A percentile compares a stretch with the other conserved stretches of the same genome.
phyloP scores from a whole-genome alignment of 2,113 vertebrate species.

The Poeciliopsis occidentalis region DNA sequence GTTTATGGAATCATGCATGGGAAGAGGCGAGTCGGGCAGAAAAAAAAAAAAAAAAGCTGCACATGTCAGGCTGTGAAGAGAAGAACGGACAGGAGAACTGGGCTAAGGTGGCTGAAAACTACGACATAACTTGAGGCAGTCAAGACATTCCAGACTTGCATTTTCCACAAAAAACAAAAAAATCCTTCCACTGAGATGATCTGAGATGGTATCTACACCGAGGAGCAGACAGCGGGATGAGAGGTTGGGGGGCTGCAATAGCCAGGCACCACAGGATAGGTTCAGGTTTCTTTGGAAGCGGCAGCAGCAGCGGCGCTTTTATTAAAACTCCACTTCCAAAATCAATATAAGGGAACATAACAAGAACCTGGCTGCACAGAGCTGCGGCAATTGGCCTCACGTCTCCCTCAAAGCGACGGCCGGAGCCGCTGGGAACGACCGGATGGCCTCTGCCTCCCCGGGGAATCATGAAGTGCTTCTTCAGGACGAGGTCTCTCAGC shows the following conservation, averaged over 20 bases:
- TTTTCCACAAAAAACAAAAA: slow-evolving; percentile 75
- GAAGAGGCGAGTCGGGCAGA: slow-evolving; percentile 67
- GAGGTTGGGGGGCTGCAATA: slow-evolving; percentile 58
- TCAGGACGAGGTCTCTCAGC: slow-evolving; percentile 48
- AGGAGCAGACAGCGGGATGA: slow-evolving; percentile 69
- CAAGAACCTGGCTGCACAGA: slow-evolving; percentile 65
- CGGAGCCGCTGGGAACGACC: slow-evolving; percentile 63
- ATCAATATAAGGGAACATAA: slow-evolving; percentile 58
- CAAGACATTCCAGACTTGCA: slow-evolving; percentile 92
- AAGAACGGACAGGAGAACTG: slow-evolving; percentile 50
- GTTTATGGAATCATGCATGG: slow-evolving; percentile 96
- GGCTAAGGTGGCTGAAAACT: slow-evolving; percentile 78
- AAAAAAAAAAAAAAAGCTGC: slow-evolving; percentile 70
- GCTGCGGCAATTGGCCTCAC: slow-evolving; percentile 24
- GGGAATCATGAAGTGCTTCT: slow-evolving; percentile 63
- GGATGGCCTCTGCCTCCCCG: slow-evolving; percentile 43
- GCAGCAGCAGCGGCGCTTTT: slow-evolving; percentile 79
- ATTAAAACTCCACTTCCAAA: slow-evolving; percentile 77
- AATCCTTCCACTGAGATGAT: slow-evolving; percentile 81
- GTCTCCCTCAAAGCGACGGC: slow-evolving; percentile 38
- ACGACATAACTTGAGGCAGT: slow-evolving; percentile 89
- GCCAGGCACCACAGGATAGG: slow-evolving; percentile 78
- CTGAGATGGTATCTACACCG: slow-evolving; percentile 86
- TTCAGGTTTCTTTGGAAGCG: slow-evolving; percentile 84
- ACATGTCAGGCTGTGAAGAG: slow-evolving; percentile 46